A percentile compares a stretch with the other conserved stretches of the same genome.
These are phyloP conservation scores for Campoplex capitator DNA, from an alignment of 2,888 invertebrate species.

Conservation along the genomic window DNA sequence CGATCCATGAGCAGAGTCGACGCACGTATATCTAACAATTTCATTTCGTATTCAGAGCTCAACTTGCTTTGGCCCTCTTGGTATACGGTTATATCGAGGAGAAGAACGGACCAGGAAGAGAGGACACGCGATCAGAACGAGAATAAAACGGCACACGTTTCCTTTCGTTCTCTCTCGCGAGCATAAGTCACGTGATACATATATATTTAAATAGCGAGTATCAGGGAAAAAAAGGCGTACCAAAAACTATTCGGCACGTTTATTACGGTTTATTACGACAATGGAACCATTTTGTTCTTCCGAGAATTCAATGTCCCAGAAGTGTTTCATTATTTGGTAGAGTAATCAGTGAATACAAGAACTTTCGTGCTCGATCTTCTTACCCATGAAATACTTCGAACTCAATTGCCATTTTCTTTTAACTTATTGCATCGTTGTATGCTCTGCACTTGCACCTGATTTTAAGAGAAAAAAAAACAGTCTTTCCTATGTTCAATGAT, in stretches of 20 bases:
- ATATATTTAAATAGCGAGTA: constrained; percentile 6
- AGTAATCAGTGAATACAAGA: background rate
- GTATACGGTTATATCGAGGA: constrained; percentile 64
- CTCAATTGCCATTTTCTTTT: constrained; percentile 20
- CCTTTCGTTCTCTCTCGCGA: constrained; percentile 29
- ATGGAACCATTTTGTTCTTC: no score
- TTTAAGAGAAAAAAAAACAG: background rate
- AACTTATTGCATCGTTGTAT: background rate
- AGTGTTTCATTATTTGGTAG: background rate
- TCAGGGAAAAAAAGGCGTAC: background rate
- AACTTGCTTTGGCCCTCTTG: constrained; percentile 66
- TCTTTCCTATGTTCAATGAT: background rate
- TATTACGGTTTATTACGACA: no score
- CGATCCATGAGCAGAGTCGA: constrained; percentile 71
- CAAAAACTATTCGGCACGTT: background rate
- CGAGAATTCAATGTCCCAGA: background rate
- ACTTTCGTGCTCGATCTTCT: constrained; percentile 3
- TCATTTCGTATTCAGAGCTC: constrained; percentile 76
- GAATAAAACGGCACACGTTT: constrained; percentile 51
- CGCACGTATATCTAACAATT: constrained; percentile 74
- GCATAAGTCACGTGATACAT: constrained; percentile 27
- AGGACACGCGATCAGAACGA: constrained; percentile 41
- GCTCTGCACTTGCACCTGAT: background rate
- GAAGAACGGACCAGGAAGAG: constrained; percentile 1
- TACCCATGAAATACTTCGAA: constrained; percentile 35